phyloP scores from a whole-genome alignment of 2,113 vertebrate species.

The Apteryx mantelli region DNA sequence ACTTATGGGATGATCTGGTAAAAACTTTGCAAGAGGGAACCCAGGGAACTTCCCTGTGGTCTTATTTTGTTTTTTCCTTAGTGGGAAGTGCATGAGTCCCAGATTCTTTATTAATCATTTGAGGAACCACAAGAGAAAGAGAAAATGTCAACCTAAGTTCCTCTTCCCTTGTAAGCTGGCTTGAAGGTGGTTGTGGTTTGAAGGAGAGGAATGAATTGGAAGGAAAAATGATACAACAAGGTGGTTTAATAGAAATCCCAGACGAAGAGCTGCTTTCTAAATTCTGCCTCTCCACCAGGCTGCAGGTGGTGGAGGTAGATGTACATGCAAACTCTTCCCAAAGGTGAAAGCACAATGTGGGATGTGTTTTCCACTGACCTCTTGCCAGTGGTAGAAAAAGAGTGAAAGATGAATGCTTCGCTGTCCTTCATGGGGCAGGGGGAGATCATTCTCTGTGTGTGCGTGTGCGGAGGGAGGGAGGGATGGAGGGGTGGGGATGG shows the following conservation, averaged over 20 bases:
- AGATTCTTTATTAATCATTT: constrained; percentile 44
- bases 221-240: neutral
- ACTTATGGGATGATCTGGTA: neutral
- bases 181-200: neutral
- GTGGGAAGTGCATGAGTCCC: constrained; percentile 13
- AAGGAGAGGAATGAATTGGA: neutral
- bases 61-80: neutral
- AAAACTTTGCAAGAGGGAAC: constrained; percentile 6
- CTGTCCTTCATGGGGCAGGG: neutral
- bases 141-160: constrained; percentile 31
- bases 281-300: neutral
- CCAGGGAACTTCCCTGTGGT: neutral
- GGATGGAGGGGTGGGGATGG: neutral
- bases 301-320: neutral
- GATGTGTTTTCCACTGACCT: neutral
- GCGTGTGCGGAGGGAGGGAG: neutral
- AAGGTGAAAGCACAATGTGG: fast-evolving
- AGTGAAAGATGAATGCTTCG: neutral
- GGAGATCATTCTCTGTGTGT: neutral
- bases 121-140: constrained; percentile 58
- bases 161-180: neutral
- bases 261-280: fast-evolving
- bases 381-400: neutral
- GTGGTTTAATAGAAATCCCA: constrained; percentile 18
- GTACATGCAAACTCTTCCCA: neutral